phyloP scores from a whole-genome alignment of 2,797 vertebrate species.

The Scolopax rusticola region DNA sequence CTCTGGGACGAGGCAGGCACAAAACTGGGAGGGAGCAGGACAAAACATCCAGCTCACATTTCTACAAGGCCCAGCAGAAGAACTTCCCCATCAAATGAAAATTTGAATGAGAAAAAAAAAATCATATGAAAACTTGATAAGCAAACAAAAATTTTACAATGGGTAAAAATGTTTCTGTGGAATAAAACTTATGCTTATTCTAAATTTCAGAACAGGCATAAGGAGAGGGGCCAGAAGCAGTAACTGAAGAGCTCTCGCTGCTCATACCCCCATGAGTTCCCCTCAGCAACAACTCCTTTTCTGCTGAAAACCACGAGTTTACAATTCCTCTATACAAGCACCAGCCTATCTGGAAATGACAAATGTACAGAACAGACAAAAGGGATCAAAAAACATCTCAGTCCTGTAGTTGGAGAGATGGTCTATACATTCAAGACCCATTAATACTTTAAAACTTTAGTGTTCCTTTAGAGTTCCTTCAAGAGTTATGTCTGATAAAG shows the following conservation, averaged over 20 bases:
- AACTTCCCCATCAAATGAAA: background rate
- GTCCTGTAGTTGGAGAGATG: background rate
- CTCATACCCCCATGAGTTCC: background rate
- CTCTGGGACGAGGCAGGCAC: background rate
- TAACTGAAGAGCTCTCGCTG: background rate
- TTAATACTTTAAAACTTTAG: background rate
- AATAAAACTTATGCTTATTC: background rate
- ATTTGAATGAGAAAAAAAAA: background rate
- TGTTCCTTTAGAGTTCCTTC: background rate
- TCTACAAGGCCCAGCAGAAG: background rate
- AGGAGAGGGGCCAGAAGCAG: background rate
- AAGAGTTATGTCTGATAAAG: background rate
- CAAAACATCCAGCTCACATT: background rate
- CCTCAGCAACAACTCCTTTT: background rate
- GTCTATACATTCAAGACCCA: background rate
- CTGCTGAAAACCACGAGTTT: background rate
- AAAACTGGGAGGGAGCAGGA: background rate
- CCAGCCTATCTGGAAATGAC: background rate
- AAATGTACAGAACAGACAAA: background rate
- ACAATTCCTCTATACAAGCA: background rate
- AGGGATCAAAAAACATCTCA: background rate
- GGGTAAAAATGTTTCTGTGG: accelerated
- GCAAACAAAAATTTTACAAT: too few species aligned
- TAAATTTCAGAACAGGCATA: background rate
- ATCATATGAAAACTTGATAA: too few species aligned